A percentile compares a stretch with the other conserved stretches of the same genome.
Conservation (phyloP, 2,888 invertebrate genomes). For the Diarsia brunnea region DNA sequence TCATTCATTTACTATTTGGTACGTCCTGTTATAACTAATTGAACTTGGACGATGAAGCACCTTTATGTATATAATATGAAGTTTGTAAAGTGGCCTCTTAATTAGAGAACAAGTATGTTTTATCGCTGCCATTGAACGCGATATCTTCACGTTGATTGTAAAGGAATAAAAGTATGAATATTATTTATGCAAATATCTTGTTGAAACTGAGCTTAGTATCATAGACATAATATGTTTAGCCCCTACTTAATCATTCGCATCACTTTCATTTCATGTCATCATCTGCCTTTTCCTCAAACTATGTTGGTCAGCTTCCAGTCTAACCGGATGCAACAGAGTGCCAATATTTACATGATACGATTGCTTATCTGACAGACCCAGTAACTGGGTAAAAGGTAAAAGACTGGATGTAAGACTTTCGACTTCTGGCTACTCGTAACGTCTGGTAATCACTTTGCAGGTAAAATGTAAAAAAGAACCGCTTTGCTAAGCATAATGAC, state of each 20-base stretch:
- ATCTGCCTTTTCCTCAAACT: too few species aligned
- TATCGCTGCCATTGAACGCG: slow-evolving; percentile 10
- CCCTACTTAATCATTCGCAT: background rate
- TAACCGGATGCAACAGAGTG: too few species aligned
- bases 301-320: too few species aligned
- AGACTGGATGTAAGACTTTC: too few species aligned
- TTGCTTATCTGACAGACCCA: too few species aligned
- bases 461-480: background rate
- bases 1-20: background rate
- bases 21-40: background rate
- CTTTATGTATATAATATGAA: background rate
- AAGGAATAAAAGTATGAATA: slow-evolving; percentile 20
- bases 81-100: background rate
- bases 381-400: too few species aligned
- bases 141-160: slow-evolving; percentile 18
- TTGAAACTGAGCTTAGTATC: too few species aligned
- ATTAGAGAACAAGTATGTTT: slow-evolving; percentile 7
- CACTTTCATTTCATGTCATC: background rate
- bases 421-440: too few species aligned
- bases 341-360: too few species aligned
- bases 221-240: too few species aligned
- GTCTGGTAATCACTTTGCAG: background rate
- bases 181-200: background rate
- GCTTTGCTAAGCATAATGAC: background rate
- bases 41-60: slow-evolving; percentile 1